phyloP scores from a whole-genome alignment of 2,113 vertebrate species.

The Caranx ignobilis region DNA sequence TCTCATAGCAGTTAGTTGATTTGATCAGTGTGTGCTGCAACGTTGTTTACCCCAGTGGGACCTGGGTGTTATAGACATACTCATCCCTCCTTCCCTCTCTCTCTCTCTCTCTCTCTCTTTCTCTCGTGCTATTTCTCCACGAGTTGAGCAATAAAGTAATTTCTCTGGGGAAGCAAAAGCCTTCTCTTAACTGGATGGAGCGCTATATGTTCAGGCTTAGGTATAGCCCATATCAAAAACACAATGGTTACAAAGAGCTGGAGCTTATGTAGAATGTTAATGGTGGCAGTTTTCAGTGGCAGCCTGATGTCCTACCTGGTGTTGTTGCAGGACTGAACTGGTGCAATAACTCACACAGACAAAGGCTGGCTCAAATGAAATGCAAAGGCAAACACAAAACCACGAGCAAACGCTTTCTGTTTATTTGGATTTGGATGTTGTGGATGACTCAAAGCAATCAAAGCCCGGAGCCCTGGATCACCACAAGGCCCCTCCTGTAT shows the following conservation, averaged over 20 bases:
- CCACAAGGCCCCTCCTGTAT: conserved; percentile 31
- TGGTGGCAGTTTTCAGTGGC: conserved; percentile 5
- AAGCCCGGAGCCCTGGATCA: conserved; percentile 49
- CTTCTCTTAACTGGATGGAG: conserved; percentile 16
- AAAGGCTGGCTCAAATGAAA: conserved; percentile 27
- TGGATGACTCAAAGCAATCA: conserved; percentile 58
- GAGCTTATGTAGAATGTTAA: not conserved
- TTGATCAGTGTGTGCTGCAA: conserved; percentile 67
- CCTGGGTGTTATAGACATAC: conserved; percentile 59
- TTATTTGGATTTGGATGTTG: conserved; percentile 60
- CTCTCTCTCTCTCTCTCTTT: not conserved
- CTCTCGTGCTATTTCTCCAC: conserved; percentile 18
- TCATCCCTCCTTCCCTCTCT: conserved; percentile 12
- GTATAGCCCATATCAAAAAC: not conserved
- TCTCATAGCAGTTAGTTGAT: conserved; percentile 72
- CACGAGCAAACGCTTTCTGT: conserved; percentile 47
- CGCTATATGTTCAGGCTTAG: not conserved
- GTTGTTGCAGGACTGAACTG: conserved; percentile 38
- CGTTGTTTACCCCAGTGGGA: conserved; percentile 65
- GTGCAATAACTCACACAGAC: conserved; percentile 49
- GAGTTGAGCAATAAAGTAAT: conserved; percentile 46
- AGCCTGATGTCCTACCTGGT: not conserved
- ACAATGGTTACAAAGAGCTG: not conserved
- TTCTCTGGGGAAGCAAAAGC: conserved; percentile 53
- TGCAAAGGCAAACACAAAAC: conserved; percentile 56